Evolutionary conservation across 2,797 vertebrate species (phyloP), one percentile per base, ranked within the genome.

Genomic region (Gadopsis marmoratus): DNA sequence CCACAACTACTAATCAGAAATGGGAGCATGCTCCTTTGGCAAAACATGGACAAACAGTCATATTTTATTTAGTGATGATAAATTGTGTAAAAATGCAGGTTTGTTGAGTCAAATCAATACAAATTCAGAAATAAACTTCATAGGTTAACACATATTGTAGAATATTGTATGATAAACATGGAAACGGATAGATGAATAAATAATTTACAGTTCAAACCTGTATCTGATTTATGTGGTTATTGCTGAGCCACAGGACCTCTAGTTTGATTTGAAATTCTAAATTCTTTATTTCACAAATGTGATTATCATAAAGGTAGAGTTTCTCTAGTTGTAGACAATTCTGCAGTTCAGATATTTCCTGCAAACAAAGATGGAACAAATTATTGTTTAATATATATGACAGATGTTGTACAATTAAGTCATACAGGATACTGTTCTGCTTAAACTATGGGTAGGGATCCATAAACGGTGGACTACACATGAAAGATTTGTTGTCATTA

Each of bases 301-400:
- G 91, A 92, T 95, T 98, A 81, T 95, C 95, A 88, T 97, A 97
- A 45, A 96, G 94, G 90, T 94, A 96, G 37, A 97, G 83, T 79
- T 95, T 97, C 92, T 96, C 87, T 67, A 97, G 91, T 82, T 95
- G 82, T 45, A 56, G 76, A 86, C 95, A 96, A 70, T 93, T 90
- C 53, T 96, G 87, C 69, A 97, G 92, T 72, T 92, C 94, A 76
- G 86, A 90, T 86, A 96, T 97, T 86, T 91, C 95, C 96, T 97
- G 23, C 37, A 86, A 89, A 70, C 64, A 78, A 79, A 68, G 5
- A 59, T 19, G 5, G 5, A 19, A 62, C 17, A 69, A 31, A 50
- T 75, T 58, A 68, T 37, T 71, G 10, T 45, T 58, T 12, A 13
- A 50, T 16, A 17, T 60, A 37, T 9, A 16, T 54, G 4, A 58